Conservation (phyloP, 2,113 vertebrate genomes). For the Zapornia atra region DNA sequence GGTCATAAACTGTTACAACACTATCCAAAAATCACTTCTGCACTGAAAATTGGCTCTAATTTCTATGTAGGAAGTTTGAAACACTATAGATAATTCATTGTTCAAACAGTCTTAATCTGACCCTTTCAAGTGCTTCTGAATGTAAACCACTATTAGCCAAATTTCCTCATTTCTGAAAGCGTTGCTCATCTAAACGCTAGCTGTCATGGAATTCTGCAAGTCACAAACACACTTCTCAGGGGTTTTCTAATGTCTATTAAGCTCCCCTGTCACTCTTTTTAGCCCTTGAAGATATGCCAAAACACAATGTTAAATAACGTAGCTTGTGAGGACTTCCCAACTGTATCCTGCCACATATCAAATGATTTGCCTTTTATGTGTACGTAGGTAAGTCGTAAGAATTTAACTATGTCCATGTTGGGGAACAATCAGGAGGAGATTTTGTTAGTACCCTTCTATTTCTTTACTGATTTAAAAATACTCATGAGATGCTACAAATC, state of each 20-base stretch:
- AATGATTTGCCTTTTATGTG: not conserved
- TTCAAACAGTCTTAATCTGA: conserved; percentile 6
- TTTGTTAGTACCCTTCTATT: not conserved
- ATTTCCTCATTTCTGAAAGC: not conserved
- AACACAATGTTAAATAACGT: not conserved
- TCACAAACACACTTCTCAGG: conserved; percentile 6
- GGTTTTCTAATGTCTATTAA: conserved; percentile 5
- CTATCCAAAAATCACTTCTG: not conserved
- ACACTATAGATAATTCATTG: not conserved
- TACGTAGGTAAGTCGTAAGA: not conserved
- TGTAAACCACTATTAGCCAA: not conserved
- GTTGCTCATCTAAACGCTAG: conserved; percentile 9
- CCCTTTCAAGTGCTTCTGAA: conserved; percentile 2
- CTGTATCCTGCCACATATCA: not conserved
- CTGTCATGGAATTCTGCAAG: conserved; percentile 5
- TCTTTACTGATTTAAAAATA: not conserved
- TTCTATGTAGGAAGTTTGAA: not conserved
- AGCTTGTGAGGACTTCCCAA: not conserved
- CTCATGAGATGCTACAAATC: not conserved
- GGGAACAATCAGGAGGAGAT: not conserved
- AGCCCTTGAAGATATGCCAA: conserved; percentile 14
- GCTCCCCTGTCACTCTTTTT: not conserved
- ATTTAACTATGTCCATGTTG: conserved; percentile 7
- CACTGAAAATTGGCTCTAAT: not conserved
- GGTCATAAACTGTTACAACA: not conserved